Percentiles rank a stretch among this genome's conserved stretches.
These are phyloP conservation scores for Drosophila suboccidentalis DNA, from an alignment of 2,888 invertebrate species.

Conservation along the genomic window DNA sequence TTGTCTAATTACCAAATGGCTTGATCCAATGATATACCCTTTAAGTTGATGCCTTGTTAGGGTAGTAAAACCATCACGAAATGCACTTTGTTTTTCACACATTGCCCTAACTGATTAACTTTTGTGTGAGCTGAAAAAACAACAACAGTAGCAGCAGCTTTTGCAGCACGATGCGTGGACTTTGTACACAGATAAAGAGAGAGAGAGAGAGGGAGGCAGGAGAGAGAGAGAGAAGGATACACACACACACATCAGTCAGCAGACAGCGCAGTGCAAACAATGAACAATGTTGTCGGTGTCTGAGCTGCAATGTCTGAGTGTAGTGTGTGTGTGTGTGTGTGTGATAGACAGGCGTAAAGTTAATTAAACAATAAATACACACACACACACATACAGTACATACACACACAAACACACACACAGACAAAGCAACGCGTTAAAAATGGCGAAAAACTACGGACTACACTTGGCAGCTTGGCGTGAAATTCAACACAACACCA, in stretches of 20 bases:
- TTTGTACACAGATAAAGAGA: conserved; percentile 40
- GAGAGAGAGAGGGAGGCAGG: no score
- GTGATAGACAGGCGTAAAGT: conserved; percentile 80
- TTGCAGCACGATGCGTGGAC: conserved; percentile 57
- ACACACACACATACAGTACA: conserved; percentile 26
- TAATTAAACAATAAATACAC: conserved; percentile 71
- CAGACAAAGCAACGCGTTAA: conserved; percentile 62
- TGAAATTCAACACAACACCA: conserved; percentile 80
- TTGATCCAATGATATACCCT: not conserved
- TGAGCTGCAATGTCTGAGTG: conserved; percentile 25
- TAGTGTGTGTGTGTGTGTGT: conserved; percentile 40
- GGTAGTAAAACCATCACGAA: conserved; percentile 45
- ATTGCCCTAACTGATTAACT: conserved; percentile 81
- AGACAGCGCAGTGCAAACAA: conserved; percentile 59
- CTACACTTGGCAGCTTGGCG: conserved; percentile 80
- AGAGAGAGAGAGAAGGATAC: not conserved
- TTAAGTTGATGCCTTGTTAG: not conserved
- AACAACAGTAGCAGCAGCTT: conserved; percentile 32
- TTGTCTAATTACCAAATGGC: no score
- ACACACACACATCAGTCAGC: conserved; percentile 27
- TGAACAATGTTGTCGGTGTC: conserved; percentile 30
- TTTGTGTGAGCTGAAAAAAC: conserved; percentile 75
- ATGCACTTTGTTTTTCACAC: conserved; percentile 84
- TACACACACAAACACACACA: conserved; percentile 5
- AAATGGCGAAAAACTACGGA: conserved; percentile 79